Percentiles rank a stretch among this genome's conserved stretches.
These are phyloP conservation scores for Rhizomys pruinosus DNA, from an alignment of 2,113 vertebrate species.

Conservation along the genomic window DNA sequence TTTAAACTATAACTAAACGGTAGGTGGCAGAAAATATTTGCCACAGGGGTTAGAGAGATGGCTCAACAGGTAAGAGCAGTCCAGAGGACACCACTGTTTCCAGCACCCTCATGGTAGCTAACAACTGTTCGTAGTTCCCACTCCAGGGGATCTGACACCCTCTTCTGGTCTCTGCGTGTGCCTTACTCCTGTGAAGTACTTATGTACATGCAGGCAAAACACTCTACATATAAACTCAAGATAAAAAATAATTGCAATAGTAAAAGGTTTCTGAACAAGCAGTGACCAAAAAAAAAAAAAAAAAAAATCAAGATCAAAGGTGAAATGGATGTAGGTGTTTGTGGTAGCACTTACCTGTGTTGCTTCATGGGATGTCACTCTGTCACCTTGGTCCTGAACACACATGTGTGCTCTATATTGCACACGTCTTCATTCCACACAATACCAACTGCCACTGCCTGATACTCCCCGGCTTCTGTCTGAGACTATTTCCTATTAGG, in stretches of 20 bases:
- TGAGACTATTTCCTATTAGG: not conserved
- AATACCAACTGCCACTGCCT: not conserved
- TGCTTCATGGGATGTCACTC: no score
- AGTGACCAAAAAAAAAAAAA: no score
- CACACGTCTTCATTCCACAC: not conserved
- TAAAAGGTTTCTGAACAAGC: not conserved
- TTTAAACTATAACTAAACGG: not conserved
- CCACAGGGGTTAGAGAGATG: not conserved
- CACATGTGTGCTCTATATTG: not conserved
- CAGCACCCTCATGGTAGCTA: no score
- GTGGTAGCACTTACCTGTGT: not conserved
- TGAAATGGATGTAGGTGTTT: not conserved
- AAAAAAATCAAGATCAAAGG: not conserved
- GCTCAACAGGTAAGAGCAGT: no score
- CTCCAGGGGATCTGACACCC: no score
- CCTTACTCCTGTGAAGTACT: no score
- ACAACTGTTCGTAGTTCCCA: no score
- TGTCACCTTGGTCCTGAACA: not conserved
- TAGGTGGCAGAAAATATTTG: not conserved
- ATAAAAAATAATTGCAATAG: not conserved
- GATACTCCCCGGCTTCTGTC: not conserved
- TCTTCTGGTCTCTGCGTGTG: no score
- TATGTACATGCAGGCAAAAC: no score
- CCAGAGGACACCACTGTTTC: no score
- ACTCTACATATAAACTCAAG: not conserved